A percentile compares a stretch with the other conserved stretches of the same genome.
These are phyloP conservation scores for Entelurus aequoreus DNA, from an alignment of 2,113 vertebrate genomes.

Conservation along the genomic window DNA sequence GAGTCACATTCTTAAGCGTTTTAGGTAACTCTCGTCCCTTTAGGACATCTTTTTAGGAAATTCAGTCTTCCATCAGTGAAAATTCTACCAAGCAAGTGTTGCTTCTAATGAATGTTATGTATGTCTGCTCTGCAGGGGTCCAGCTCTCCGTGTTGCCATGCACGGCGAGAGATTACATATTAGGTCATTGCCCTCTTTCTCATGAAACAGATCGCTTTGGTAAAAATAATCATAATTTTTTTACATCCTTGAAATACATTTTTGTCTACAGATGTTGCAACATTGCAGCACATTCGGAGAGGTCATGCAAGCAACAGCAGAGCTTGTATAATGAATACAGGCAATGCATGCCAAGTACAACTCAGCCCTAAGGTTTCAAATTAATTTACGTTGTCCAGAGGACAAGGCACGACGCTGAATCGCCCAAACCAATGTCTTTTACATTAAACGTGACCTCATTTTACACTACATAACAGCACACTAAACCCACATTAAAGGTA, in stretches of 20 bases:
- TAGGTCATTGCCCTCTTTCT: conserved; percentile 31
- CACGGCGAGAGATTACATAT: conserved; percentile 27
- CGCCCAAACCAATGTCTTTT: conserved; percentile 33
- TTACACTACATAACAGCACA: conserved; percentile 7
- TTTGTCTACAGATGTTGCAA: conserved; percentile 5
- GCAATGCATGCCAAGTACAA: conserved; percentile 32
- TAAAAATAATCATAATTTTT: conserved; percentile 25
- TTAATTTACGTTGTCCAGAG: conserved; percentile 36
- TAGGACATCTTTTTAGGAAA: neutral
- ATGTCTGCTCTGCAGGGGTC: conserved; percentile 19
- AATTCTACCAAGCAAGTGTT: conserved; percentile 6
- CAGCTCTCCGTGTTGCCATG: conserved; percentile 7
- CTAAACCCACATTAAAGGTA: conserved; percentile 1
- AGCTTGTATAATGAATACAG: conserved; percentile 35
- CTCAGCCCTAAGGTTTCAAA: conserved; percentile 34
- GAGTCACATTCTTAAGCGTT: neutral
- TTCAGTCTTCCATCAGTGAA: neutral
- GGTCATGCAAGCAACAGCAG: conserved; percentile 13
- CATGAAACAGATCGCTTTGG: conserved; percentile 32
- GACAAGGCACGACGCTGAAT: conserved; percentile 25
- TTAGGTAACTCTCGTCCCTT: neutral
- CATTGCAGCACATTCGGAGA: conserved; percentile 22
- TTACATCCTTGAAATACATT: neutral
- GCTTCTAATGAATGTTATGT: conserved; percentile 18
- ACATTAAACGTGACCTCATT: conserved; percentile 29